Conservation (phyloP, 2,113 vertebrate genomes). For the Pheucticus melanocephalus region DNA sequence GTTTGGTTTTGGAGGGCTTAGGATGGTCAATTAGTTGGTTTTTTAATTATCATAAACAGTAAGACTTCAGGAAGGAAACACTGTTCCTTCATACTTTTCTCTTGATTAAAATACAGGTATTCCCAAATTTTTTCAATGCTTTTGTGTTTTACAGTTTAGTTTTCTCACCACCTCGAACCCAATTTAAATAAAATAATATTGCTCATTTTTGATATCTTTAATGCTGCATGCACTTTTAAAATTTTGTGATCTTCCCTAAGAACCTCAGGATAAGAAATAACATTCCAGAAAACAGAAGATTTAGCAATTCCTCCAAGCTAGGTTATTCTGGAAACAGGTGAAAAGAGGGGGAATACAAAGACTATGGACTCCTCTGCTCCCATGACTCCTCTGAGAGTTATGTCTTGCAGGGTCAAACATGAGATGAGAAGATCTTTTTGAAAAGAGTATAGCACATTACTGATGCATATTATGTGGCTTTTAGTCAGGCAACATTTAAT, state of each 20-base stretch:
- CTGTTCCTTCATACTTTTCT: neutral
- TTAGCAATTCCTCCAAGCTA: neutral
- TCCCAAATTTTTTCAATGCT: neutral
- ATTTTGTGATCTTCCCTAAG: neutral
- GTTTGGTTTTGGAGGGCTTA: neutral
- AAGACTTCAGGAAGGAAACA: neutral
- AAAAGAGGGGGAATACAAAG: neutral
- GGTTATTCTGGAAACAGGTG: neutral
- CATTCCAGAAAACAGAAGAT: neutral
- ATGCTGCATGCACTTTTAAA: neutral
- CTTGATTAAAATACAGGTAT: neutral
- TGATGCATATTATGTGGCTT: neutral
- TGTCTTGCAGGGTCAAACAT: neutral
- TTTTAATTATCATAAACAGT: neutral
- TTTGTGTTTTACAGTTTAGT: neutral
- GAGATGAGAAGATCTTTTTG: neutral
- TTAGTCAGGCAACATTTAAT: neutral
- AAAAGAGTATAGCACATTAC: neutral
- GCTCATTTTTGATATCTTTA: neutral
- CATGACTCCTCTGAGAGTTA: neutral
- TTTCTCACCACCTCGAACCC: neutral
- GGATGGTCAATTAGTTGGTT: fast-evolving
- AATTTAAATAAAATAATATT: neutral
- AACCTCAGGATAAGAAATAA: neutral
- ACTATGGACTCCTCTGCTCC: neutral